Percentiles rank a stretch among this genome's conserved stretches.
Evolutionary conservation across 2,113 vertebrate genomes (phyloP).

Genomic region (Takifugu flavidus): DNA sequence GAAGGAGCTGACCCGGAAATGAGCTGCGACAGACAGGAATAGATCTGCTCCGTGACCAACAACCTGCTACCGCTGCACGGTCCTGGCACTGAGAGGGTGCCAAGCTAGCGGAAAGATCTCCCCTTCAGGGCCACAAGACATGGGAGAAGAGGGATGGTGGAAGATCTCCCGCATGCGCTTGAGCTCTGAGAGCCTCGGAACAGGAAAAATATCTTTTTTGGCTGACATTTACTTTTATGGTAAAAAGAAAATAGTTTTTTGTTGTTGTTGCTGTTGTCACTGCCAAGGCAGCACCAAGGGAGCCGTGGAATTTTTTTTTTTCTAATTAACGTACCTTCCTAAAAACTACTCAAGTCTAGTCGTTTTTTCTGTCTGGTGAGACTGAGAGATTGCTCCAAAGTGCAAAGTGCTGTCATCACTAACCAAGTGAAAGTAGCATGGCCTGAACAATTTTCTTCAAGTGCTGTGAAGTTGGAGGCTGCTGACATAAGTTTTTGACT

Average conservation of each 20-base stretch:
- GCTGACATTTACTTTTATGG: constrained; percentile 1
- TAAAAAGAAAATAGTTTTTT: background rate
- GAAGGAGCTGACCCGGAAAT: constrained; percentile 18
- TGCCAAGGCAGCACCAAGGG: no score
- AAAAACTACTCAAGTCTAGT: constrained; percentile 13
- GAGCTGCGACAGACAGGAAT: constrained; percentile 27
- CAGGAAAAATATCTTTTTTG: constrained; percentile 3
- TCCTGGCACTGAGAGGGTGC: constrained; percentile 17
- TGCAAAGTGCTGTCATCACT: constrained; percentile 45
- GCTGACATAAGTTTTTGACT: no score
- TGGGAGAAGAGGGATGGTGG: constrained; percentile 25
- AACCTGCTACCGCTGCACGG: constrained; percentile 25
- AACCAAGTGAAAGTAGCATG: constrained; percentile 30
- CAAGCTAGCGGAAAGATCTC: constrained; percentile 16
- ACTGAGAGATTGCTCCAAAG: constrained; percentile 41
- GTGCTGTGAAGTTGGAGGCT: no score
- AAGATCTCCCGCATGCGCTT: constrained; percentile 36
- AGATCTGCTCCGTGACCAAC: constrained; percentile 41
- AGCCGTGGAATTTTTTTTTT: no score
- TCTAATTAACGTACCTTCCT: background rate
- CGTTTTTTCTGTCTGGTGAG: constrained; percentile 23
- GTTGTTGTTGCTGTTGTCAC: no score
- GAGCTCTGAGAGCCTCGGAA: constrained; percentile 25
- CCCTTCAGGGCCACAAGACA: constrained; percentile 29
- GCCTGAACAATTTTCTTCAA: no score